Evolutionary conservation across 2,797 vertebrate species (phyloP), one percentile per base, ranked within the genome.

Genomic region (Anguilla megastoma): DNA sequence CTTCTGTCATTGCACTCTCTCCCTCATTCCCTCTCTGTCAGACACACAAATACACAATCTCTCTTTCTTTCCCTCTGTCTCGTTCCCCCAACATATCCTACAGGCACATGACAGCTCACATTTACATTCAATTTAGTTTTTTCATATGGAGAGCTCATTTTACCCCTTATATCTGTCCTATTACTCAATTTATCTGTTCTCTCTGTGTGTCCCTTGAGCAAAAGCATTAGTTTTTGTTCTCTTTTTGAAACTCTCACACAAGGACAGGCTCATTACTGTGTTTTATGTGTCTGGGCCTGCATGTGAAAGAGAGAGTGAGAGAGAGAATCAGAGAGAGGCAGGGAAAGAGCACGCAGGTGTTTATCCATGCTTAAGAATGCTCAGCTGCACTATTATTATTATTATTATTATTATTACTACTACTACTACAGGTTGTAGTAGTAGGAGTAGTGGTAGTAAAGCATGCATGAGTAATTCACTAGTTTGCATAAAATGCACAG

Each of bases 241-340:
- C 16, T 16, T 79, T 79, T 79, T 79, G 36, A 79, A 79, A 36
- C 79, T 45, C 36, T 82, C 45, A 50, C 45, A 24, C 79, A 21
- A n/a, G 79, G 79, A 82, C 24, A 82, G 21, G 41, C 79, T 82
- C 79, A 82, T 82, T 82, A 82, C 79, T 82, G 21, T 82, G n/a
- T 82, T 82, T 21, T 82, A 12, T 50, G 74, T 79, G 74, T 18
- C 4, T 79, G 33, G 18, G 30, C 16, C 14, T 41, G 33, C 33
- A 36, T 41, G 74, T 79, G 36, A 18, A 8, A 36, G n/a, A 71
- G 66, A 1, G 66, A 30, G 76, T 24, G 41, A 12, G 76, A 24
- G 45, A 24, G 45, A 50, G 4, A 24, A 12, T 3, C 16, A 48
- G 33, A 79, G 71, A 33, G 30, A 36, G 71, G 2, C n/a, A 74